Conservation (phyloP, 1,140 invertebrate species). For the Sycobia sp. region DNA sequence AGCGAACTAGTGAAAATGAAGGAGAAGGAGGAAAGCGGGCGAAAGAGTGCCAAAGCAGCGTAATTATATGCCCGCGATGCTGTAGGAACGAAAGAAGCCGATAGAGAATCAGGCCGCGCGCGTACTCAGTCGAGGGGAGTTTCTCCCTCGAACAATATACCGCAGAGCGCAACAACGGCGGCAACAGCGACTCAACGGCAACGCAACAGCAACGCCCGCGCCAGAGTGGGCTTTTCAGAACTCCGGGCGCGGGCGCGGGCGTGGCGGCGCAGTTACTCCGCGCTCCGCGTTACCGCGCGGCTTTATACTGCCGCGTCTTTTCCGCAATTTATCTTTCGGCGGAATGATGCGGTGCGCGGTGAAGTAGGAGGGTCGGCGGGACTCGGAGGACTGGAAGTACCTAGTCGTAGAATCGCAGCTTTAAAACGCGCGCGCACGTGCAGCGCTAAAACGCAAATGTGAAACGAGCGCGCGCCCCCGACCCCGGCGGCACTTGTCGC, state of each 20-base stretch:
- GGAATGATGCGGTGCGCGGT: background rate
- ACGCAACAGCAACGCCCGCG: background rate
- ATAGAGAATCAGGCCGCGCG: background rate
- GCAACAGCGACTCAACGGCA: background rate
- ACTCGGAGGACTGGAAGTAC: too few relatives aligned
- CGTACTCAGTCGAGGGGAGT: too few relatives aligned
- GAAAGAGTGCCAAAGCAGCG: background rate
- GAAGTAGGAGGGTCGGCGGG: background rate
- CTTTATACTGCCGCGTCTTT: background rate
- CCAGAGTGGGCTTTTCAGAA: background rate
- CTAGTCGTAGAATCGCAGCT: too few relatives aligned
- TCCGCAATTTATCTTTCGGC: slow-evolving; percentile 3
- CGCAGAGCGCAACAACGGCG: background rate
- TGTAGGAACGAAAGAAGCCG: background rate
- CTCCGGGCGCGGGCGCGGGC: background rate
- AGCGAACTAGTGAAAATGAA: too few relatives aligned
- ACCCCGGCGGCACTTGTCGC: background rate
- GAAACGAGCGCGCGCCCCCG: too few relatives aligned
- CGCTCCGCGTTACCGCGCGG: too few relatives aligned
- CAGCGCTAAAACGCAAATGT: slow-evolving; percentile 1
- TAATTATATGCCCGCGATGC: background rate
- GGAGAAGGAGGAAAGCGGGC: too few relatives aligned
- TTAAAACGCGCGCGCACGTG: background rate
- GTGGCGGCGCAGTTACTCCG: too few relatives aligned
- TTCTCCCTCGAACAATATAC: too few relatives aligned